phyloP scores from a whole-genome alignment of 2,113 vertebrate genomes.

The Strix uralensis region DNA sequence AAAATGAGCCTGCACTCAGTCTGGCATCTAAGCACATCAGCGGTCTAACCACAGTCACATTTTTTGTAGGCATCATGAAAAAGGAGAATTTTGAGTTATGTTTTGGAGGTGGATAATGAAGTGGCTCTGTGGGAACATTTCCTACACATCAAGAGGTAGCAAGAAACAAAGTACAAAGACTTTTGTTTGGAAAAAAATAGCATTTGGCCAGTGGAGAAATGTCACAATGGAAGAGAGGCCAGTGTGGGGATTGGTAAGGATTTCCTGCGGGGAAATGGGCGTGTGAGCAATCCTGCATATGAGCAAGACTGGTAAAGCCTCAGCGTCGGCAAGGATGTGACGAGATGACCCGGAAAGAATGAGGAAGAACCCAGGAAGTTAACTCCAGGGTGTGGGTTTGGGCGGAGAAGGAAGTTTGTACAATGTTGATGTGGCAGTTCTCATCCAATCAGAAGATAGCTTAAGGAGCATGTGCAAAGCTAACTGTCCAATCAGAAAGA shows the following conservation, averaged over 20 bases:
- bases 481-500: too few relatives aligned
- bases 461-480: too few relatives aligned
- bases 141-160: not conserved
- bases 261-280: too few relatives aligned
- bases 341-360: too few relatives aligned
- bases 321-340: too few relatives aligned
- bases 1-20: not conserved
- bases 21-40: not conserved
- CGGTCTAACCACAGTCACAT: not conserved
- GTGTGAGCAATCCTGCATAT: too few relatives aligned
- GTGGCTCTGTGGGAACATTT: not conserved
- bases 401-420: too few relatives aligned
- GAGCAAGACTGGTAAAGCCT: too few relatives aligned
- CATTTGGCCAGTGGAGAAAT: not conserved
- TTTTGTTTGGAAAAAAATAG: not conserved
- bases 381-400: too few relatives aligned
- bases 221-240: not conserved
- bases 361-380: too few relatives aligned
- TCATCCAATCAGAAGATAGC: too few relatives aligned
- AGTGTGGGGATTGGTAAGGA: not conserved
- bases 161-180: not conserved
- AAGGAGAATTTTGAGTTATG: not conserved
- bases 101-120: not conserved
- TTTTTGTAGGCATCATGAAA: not conserved
- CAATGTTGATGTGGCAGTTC: too few relatives aligned